A percentile compares a stretch with the other conserved stretches of the same genome.
Evolutionary conservation across 2,888 invertebrate genomes (phyloP).

Genomic region (Anthophora plumipes): DNA sequence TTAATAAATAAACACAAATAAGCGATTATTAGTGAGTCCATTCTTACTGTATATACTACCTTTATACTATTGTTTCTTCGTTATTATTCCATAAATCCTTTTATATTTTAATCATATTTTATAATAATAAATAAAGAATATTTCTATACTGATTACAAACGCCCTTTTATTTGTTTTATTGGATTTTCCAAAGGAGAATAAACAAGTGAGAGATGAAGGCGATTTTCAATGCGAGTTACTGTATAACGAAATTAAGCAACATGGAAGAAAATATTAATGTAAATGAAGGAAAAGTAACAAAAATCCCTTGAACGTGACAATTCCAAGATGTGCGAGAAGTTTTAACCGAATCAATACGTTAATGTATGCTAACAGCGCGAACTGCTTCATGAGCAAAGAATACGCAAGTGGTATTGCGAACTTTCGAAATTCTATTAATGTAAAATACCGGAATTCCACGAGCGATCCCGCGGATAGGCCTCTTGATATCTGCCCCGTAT

Average conservation of each 20-base stretch:
- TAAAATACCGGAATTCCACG: constrained; percentile 64
- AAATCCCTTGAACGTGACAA: not conserved
- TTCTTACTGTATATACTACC: too few species aligned
- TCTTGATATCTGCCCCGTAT: not conserved
- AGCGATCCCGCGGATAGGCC: constrained; percentile 59
- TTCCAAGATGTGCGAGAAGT: constrained; percentile 30
- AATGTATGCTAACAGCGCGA: constrained; percentile 63
- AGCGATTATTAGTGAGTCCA: too few species aligned
- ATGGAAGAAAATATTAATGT: not conserved
- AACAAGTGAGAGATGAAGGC: too few species aligned
- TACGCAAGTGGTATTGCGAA: constrained; percentile 62
- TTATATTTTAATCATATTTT: too few species aligned
- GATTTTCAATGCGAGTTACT: too few species aligned
- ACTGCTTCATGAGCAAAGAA: constrained; percentile 51
- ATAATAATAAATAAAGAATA: too few species aligned
- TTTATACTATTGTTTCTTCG: too few species aligned
- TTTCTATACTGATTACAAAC: too few species aligned
- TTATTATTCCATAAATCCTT: too few species aligned
- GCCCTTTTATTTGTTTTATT: too few species aligned
- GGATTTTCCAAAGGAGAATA: too few species aligned
- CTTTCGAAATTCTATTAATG: constrained; percentile 68
- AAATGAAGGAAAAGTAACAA: not conserved
- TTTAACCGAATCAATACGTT: constrained; percentile 54
- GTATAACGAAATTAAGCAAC: not conserved
- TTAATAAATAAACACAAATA: too few species aligned